Evolutionary conservation across 2,888 invertebrate genomes (phyloP).

Genomic region (Brassicogethes aeneus): DNA sequence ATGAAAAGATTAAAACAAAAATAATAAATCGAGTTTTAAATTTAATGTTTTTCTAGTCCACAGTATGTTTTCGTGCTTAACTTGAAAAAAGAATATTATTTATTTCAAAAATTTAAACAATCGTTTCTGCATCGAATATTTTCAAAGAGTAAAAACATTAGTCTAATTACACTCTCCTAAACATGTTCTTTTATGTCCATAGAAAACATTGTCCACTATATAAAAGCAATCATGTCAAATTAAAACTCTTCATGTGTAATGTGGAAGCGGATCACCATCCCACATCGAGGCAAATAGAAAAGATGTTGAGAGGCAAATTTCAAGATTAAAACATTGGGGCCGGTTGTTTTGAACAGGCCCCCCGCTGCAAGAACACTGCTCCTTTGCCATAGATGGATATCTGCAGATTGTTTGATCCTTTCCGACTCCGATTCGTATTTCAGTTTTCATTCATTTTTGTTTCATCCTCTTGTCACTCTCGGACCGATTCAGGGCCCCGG

Average conservation of each 20-base stretch:
- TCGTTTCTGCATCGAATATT: too few species aligned
- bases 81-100: too few species aligned
- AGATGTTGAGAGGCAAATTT: conserved; percentile 7
- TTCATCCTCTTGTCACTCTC: background rate
- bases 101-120: too few species aligned
- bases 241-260: background rate
- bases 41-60: too few species aligned
- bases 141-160: too few species aligned
- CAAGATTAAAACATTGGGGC: conserved; percentile 12
- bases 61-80: too few species aligned
- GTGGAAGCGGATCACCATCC: background rate
- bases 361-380: conserved; percentile 12
- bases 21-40: too few species aligned
- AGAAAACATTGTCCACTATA: too few species aligned
- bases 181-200: too few species aligned
- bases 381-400: conserved; percentile 14
- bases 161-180: too few species aligned
- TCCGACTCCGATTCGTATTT: conserved; percentile 9
- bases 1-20: too few species aligned
- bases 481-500: background rate
- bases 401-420: conserved; percentile 12
- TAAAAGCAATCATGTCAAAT: too few species aligned
- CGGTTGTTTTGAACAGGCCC: conserved; percentile 17
- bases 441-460: background rate
- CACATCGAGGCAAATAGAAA: background rate